phyloP scores from a whole-genome alignment of 2,113 vertebrate species.

The Verasper variegatus region DNA sequence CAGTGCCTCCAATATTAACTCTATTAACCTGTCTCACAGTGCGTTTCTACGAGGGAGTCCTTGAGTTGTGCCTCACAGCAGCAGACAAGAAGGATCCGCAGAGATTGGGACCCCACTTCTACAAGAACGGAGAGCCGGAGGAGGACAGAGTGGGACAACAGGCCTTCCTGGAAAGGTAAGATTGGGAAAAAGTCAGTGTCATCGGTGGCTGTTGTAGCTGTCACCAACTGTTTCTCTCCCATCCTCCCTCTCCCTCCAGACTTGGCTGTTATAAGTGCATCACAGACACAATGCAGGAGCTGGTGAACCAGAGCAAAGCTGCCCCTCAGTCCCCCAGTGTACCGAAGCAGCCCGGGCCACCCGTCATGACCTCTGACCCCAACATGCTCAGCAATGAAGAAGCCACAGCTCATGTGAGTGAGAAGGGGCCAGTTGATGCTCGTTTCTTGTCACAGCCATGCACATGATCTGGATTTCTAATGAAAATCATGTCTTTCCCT shows the following conservation, averaged over 20 bases:
- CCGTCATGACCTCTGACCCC: conserved; percentile 94
- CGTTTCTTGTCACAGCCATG: background rate
- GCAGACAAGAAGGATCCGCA: conserved; percentile 97
- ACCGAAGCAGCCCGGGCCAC: conserved; percentile 96
- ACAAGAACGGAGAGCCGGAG: conserved; percentile 98
- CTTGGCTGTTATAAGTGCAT: conserved; percentile 96
- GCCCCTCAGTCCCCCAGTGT: conserved; percentile 98
- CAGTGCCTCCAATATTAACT: background rate
- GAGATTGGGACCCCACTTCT: conserved; percentile 94
- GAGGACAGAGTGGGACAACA: conserved; percentile 91
- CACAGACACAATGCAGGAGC: conserved; percentile 96
- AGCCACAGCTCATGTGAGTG: conserved; percentile 93
- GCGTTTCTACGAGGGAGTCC: conserved; percentile 96
- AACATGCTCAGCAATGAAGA: conserved; percentile 99
- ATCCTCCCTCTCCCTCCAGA: conserved; percentile 67
- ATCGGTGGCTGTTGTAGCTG: background rate
- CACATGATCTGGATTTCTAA: conserved; percentile 19
- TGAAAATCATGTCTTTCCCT: conserved; percentile 4
- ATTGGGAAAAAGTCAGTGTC: background rate
- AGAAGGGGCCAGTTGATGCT: background rate
- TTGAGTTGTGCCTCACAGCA: conserved; percentile 94
- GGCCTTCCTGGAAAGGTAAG: conserved; percentile 93
- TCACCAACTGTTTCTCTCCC: background rate
- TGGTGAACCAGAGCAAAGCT: conserved; percentile 97
- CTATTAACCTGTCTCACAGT: conserved; percentile 76